Evolutionary conservation across 2,113 vertebrate species (phyloP).

Genomic region (Caranx ignobilis): DNA sequence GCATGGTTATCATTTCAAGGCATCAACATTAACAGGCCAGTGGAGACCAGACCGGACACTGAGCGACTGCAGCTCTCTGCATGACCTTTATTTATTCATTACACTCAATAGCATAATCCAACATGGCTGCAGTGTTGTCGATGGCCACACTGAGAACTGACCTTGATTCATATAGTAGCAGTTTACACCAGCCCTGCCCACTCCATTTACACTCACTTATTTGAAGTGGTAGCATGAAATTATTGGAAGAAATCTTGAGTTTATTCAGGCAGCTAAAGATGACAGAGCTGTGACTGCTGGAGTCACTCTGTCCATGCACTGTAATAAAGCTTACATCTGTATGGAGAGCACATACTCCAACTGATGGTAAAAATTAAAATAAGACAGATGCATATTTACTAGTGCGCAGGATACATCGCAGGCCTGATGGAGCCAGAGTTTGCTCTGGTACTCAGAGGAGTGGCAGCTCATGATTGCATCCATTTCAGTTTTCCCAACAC

Average conservation of each 20-base stretch:
- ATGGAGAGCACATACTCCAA: too few species aligned
- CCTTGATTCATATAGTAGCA: neutral
- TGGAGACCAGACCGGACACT: neutral
- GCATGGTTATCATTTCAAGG: neutral
- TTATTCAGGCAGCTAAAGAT: neutral
- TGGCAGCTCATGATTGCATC: too few species aligned
- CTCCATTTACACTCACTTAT: neutral
- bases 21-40: neutral
- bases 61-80: neutral
- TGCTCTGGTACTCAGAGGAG: too few species aligned
- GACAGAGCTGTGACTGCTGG: neutral
- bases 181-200: neutral
- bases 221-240: neutral
- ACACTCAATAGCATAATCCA: neutral
- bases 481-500: neutral
- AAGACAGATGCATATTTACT: too few species aligned
- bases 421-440: too few species aligned
- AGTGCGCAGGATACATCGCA: too few species aligned
- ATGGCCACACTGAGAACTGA: neutral
- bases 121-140: neutral
- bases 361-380: too few species aligned
- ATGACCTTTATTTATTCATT: neutral
- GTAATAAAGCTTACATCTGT: too few species aligned
- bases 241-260: neutral
- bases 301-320: too few species aligned